These are phyloP conservation scores for Microtus ochrogaster DNA, from an alignment of 2,113 vertebrate genomes.

Conservation along the genomic window DNA sequence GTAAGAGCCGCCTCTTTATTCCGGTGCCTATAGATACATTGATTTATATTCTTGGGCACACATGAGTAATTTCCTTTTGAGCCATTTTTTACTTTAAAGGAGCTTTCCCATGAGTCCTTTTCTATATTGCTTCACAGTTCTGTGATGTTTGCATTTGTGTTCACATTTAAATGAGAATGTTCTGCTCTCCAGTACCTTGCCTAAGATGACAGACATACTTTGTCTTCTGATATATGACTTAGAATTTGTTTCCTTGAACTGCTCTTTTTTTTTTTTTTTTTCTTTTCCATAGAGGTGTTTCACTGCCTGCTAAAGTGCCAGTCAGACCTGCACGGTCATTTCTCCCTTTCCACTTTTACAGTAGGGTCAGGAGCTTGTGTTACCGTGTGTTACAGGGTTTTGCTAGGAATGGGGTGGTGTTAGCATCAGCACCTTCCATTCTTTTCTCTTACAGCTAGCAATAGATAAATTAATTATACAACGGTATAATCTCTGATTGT, in stretches of 20 bases:
- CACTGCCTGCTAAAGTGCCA: background rate
- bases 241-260: background rate
- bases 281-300: background rate
- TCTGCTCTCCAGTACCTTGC: background rate
- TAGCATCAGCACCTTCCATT: background rate
- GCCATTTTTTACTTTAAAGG: background rate
- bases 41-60: background rate
- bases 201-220: background rate
- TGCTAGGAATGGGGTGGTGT: background rate
- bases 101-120: background rate
- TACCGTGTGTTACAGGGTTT: background rate
- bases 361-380: background rate
- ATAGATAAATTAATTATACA: background rate
- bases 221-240: background rate
- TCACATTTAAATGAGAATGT: slow-evolving; percentile 19
- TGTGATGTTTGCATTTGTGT: background rate
- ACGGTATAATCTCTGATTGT: background rate
- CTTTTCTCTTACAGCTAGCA: background rate
- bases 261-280: background rate
- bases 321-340: background rate
- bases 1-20: slow-evolving; percentile 83
- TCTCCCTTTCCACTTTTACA: background rate
- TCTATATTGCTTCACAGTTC: background rate
- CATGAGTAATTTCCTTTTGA: background rate
- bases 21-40: rapidly evolving